Conservation (phyloP, 2,113 vertebrate genomes). For the Macrotis lagotis region DNA sequence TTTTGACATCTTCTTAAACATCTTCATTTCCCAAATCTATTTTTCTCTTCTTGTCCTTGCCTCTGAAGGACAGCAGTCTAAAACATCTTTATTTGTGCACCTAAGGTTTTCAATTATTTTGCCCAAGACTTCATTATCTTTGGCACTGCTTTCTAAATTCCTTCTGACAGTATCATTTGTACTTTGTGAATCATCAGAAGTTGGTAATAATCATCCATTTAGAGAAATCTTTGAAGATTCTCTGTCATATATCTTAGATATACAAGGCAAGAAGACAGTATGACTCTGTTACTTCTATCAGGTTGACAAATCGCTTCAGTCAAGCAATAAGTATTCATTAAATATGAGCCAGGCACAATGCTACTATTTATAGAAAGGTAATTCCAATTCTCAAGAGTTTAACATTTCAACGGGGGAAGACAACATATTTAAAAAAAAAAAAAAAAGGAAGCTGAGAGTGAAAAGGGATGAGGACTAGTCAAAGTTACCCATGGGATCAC, state of each 20-base stretch:
- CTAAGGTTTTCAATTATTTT: neutral
- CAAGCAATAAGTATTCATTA: neutral
- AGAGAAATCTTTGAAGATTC: neutral
- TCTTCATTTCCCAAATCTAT: neutral
- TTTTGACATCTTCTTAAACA: neutral
- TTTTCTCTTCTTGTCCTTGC: neutral
- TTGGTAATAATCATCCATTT: neutral
- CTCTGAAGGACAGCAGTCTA: neutral
- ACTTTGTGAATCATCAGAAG: neutral
- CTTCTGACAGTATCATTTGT: neutral
- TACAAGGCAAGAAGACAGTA: neutral
- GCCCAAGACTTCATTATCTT: neutral
- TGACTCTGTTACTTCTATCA: neutral
- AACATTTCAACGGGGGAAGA: neutral
- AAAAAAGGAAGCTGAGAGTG: neutral
- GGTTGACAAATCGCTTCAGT: neutral
- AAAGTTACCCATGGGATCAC: neutral
- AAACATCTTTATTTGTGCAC: neutral
- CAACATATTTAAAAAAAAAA: too few relatives aligned
- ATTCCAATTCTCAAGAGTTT: neutral
- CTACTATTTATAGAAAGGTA: neutral
- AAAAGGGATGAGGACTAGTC: neutral
- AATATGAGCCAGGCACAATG: neutral
- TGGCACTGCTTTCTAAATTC: neutral
- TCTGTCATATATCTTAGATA: neutral